These are phyloP conservation scores for Scolopax mira DNA, from an alignment of 2,113 vertebrate species.

Conservation along the genomic window DNA sequence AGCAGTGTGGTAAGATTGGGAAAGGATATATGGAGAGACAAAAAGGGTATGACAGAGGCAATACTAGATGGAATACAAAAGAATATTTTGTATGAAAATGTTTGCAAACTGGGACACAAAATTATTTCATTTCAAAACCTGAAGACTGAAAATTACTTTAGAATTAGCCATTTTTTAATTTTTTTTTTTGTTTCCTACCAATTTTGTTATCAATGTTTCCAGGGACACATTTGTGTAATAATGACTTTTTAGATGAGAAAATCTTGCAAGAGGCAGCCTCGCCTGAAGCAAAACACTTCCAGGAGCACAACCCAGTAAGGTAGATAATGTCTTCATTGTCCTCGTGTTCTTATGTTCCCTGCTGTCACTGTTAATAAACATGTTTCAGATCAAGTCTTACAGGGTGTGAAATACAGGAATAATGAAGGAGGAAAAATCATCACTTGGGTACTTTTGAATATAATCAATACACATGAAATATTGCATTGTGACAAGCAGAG, in stretches of 20 bases:
- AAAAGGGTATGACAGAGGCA: neutral
- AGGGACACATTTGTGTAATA: neutral
- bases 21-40: neutral
- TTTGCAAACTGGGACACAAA: neutral
- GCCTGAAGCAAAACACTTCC: neutral
- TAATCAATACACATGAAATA: neutral
- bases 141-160: neutral
- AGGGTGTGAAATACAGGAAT: neutral
- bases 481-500: neutral
- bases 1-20: neutral
- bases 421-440: neutral
- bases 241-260: neutral
- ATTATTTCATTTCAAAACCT: neutral
- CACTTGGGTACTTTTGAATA: neutral
- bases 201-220: neutral
- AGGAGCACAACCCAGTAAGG: neutral
- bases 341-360: neutral
- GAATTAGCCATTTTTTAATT: neutral
- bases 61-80: neutral
- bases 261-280: neutral
- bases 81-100: neutral
- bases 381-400: neutral
- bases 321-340: neutral
- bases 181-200: neutral
- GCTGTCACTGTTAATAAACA: constrained; percentile 15